Percentiles rank a stretch among this genome's conserved stretches.
Evolutionary conservation across 2,113 vertebrate species (phyloP).

Genomic region (Steatornis caripensis): DNA sequence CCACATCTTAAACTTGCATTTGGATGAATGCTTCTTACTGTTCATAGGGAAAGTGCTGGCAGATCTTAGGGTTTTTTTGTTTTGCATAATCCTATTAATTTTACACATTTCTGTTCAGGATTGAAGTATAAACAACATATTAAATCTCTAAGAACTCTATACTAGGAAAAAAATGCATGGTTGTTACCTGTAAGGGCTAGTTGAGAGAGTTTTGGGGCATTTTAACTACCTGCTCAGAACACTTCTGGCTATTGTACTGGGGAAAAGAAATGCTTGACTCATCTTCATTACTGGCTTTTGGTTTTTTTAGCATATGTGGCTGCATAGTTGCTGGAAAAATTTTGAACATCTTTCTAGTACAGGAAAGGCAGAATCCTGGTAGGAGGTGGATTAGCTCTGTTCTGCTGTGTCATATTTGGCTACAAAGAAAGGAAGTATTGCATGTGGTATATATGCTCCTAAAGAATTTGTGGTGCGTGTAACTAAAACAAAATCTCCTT

Average conservation of each 20-base stretch:
- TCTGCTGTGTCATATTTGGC: slow-evolving; percentile 36
- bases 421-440: background rate
- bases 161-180: background rate
- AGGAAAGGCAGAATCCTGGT: background rate
- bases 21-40: background rate
- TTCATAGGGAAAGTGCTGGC: background rate
- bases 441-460: background rate
- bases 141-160: background rate
- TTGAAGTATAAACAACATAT: background rate
- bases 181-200: background rate
- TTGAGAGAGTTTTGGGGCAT: background rate
- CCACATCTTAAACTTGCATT: background rate
- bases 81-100: background rate
- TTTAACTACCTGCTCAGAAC: background rate
- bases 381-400: background rate
- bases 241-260: background rate
- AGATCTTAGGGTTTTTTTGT: background rate
- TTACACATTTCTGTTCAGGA: background rate
- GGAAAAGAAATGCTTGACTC: background rate
- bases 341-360: background rate
- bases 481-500: background rate
- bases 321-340: background rate
- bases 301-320: background rate
- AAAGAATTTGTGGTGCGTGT: background rate
- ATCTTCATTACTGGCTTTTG: background rate